These are phyloP conservation scores for Procavia capensis DNA, from an alignment of 2,113 vertebrate genomes.

Conservation along the genomic window DNA sequence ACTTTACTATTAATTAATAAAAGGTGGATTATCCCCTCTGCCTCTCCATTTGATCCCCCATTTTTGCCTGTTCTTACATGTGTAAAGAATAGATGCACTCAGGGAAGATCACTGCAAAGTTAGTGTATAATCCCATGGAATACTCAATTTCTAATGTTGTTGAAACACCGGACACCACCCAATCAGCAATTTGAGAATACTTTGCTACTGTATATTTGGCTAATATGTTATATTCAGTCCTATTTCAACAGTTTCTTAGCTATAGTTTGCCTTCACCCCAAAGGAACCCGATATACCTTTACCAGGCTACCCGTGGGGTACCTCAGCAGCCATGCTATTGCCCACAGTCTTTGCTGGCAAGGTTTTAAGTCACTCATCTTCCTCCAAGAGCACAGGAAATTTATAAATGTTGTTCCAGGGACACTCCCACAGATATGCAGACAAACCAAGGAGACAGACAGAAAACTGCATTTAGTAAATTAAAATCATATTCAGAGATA, in stretches of 20 bases:
- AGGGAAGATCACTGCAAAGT: not conserved
- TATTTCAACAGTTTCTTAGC: not conserved
- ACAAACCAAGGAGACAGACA: not conserved
- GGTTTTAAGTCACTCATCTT: not conserved
- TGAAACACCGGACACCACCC: not conserved
- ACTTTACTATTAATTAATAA: not conserved
- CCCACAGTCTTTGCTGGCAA: not conserved
- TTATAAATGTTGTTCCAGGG: not conserved
- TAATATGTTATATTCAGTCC: not conserved
- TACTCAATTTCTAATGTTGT: not conserved
- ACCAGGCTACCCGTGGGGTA: not conserved
- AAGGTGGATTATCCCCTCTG: not conserved
- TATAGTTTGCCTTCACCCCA: not conserved
- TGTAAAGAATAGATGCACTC: not conserved
- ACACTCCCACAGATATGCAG: not conserved
- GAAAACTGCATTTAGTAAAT: not conserved
- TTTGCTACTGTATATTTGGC: not conserved
- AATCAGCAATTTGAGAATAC: not conserved
- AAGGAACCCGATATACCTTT: not conserved
- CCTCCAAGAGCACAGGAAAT: not conserved
- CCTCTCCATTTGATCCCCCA: not conserved
- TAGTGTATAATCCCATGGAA: too few relatives aligned
- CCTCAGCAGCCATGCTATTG: not conserved
- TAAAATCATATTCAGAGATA: not conserved
- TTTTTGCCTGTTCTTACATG: not conserved